Base-by-base conservation (phyloP, 2,113 vertebrate species). In the Macrotus californicus region DNA sequence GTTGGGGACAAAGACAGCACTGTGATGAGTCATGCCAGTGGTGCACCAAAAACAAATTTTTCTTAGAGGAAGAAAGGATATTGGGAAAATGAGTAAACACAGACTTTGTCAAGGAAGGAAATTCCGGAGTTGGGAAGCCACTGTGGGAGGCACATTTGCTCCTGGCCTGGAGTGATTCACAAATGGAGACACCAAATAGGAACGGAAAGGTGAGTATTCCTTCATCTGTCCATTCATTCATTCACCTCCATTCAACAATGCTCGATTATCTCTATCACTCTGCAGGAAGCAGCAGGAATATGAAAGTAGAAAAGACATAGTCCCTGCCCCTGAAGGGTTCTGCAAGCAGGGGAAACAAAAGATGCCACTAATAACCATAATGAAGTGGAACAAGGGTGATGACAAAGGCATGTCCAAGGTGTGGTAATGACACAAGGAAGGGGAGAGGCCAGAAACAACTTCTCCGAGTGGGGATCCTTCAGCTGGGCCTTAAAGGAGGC, bases 81-180 rank as follows among this genome's bases (percentile, higher is more conserved):
- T 36, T 79, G 73, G 56, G 15, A 66, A 96, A 94, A 39, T 54
- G 61, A 94, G 80, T 80, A 90, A 90, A 81, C n/a, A 93, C 3
- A 77, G n/a, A 85, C 36, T 96, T 91, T 64, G 52, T 88, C n/a
- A 88, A 94, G 76, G 72, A 88, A 94, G 94, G 90, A 94, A 93
- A 88, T 94, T 88, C 85, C 67, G 15, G 85, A 75, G 72, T 64
- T 77, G 73, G 81, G 24, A 54, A 79, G 59, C 36, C 26, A 86
- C 77, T 84, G 50, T 69, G 92, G 64, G 59, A 89, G 94, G 81
- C 48, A 73, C 77, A 67, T 87, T 36, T 91, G 66, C 31, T 70
- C 70, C 46, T 19, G 34, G n/a, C 73, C 46, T 11, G 39, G 86
- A 90, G 70, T 87, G 61, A 73, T 72, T 89, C 9, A 75, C 43